phyloP scores from a whole-genome alignment of 2,888 invertebrate genomes.

The Spodoptera picta region DNA sequence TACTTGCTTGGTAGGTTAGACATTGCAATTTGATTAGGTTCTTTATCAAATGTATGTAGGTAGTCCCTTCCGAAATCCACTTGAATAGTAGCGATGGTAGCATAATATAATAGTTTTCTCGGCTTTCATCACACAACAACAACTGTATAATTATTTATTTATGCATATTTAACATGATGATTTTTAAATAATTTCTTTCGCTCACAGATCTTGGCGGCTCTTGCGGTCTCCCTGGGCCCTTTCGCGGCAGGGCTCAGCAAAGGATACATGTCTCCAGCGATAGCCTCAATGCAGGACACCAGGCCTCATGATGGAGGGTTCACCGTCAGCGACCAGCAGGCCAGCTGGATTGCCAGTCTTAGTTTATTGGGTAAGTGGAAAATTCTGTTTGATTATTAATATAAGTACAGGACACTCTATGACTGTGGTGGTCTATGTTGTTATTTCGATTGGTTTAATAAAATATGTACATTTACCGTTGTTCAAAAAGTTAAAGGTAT shows the following conservation, averaged over 20 bases:
- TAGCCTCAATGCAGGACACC: conserved; percentile 92
- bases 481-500: too few relatives aligned
- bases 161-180: background rate
- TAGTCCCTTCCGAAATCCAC: too few relatives aligned
- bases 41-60: too few relatives aligned
- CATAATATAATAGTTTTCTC: too few relatives aligned
- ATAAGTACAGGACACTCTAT: background rate
- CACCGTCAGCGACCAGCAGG: conserved; percentile 92
- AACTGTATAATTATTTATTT: too few relatives aligned
- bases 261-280: conserved; percentile 94
- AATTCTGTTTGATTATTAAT: background rate
- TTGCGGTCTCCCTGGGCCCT: conserved; percentile 94
- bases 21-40: too few relatives aligned
- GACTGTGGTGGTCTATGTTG: too few relatives aligned
- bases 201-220: conserved; percentile 91
- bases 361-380: conserved; percentile 88
- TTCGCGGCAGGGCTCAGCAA: conserved; percentile 94
- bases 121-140: too few relatives aligned
- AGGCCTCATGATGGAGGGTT: conserved; percentile 77
- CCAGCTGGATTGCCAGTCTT: conserved; percentile 94
- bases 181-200: conserved; percentile 14
- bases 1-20: too few relatives aligned
- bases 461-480: too few relatives aligned
- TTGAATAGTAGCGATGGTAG: too few relatives aligned
- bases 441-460: too few relatives aligned